These are phyloP conservation scores for Thamnaconus septentrionalis DNA, from an alignment of 2,113 vertebrate species.

Conservation along the genomic window DNA sequence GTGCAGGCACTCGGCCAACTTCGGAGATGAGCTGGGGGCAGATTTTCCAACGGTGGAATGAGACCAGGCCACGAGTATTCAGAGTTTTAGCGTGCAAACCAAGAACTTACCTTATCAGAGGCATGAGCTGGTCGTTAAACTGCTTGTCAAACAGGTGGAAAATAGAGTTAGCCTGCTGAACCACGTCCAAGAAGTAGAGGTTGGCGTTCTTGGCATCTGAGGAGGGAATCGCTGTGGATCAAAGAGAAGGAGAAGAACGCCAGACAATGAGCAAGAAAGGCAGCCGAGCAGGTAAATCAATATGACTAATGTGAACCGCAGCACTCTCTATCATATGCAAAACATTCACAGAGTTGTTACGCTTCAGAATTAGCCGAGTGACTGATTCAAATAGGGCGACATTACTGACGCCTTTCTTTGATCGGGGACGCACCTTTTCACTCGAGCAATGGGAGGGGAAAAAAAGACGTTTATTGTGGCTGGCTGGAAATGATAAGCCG, in stretches of 20 bases:
- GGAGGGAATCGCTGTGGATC: conserved; percentile 88
- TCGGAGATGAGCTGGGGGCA: conserved; percentile 89
- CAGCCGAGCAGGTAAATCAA: conserved; percentile 13
- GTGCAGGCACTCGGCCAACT: conserved; percentile 96
- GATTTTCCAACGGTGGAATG: conserved; percentile 5
- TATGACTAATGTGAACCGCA: neutral
- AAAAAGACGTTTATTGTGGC: conserved; percentile 24
- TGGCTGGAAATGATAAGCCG: conserved; percentile 31
- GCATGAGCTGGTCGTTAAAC: conserved; percentile 99
- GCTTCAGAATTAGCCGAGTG: conserved; percentile 18
- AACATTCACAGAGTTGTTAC: conserved; percentile 9
- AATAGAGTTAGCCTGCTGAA: conserved; percentile 98
- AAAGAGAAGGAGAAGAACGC: conserved; percentile 41
- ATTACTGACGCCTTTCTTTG: conserved; percentile 17
- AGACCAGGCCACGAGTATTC: neutral
- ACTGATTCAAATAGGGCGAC: conserved; percentile 14
- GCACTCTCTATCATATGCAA: neutral
- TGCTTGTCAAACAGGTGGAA: conserved; percentile 99
- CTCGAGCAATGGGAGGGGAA: conserved; percentile 13
- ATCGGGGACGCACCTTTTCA: conserved; percentile 12
- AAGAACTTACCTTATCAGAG: conserved; percentile 89
- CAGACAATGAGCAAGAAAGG: neutral
- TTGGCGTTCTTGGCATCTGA: conserved; percentile 94
- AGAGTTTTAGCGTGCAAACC: neutral
- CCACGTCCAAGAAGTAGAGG: conserved; percentile 98